Percentiles rank a stretch among this genome's conserved stretches.
These are phyloP conservation scores for Peromyscus polionotus DNA, from an alignment of 2,113 vertebrate species.

Conservation along the genomic window DNA sequence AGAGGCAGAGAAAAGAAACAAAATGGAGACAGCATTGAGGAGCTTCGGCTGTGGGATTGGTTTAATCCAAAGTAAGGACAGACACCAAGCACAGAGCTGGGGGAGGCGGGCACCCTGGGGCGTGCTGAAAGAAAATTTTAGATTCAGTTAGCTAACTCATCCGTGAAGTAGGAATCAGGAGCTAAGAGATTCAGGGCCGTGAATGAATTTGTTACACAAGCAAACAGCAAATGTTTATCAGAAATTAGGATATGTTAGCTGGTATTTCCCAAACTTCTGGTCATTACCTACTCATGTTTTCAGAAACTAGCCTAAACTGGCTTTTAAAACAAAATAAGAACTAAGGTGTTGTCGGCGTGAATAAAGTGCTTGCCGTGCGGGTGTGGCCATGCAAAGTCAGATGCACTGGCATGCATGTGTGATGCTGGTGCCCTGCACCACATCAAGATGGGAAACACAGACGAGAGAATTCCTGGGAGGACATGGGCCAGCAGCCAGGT, in stretches of 20 bases:
- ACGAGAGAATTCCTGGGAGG: not conserved
- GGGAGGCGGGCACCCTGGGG: not conserved
- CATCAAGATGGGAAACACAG: too few species aligned
- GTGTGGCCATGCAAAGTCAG: not conserved
- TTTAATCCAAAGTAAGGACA: slow-evolving; percentile 76
- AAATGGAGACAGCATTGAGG: not conserved
- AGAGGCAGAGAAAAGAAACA: not conserved
- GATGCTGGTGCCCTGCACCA: not conserved
- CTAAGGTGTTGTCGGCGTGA: too few species aligned
- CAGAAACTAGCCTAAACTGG: not conserved
- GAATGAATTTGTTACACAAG: not conserved
- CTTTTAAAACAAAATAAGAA: not conserved
- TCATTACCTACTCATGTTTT: not conserved
- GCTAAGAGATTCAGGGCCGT: not conserved
- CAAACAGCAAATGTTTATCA: not conserved
- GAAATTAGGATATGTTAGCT: not conserved
- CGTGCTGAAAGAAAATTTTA: not conserved
- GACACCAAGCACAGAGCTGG: not conserved
- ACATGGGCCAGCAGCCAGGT: not conserved
- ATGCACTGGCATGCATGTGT: too few species aligned
- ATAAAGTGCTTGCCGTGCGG: not conserved
- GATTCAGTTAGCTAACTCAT: not conserved
- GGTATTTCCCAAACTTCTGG: not conserved
- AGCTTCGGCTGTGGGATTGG: slow-evolving; percentile 63
- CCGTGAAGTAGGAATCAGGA: not conserved